Evolutionary conservation across 2,888 invertebrate genomes (phyloP).

Genomic region (Drosophila longiperda): DNA sequence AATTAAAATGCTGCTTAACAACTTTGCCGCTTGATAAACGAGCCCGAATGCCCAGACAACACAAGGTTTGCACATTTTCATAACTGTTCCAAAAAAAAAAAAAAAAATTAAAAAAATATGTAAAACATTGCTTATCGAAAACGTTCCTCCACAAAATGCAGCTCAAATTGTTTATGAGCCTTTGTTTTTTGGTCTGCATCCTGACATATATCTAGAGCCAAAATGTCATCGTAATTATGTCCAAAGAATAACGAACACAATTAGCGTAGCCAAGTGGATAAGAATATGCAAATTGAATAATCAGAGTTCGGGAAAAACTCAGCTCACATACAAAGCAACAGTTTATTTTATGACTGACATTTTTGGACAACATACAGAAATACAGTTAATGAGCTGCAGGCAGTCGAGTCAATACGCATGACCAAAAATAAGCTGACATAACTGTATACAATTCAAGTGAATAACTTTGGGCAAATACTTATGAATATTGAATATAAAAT

Average conservation of each 20-base stretch:
- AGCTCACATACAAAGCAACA: constrained; percentile 9
- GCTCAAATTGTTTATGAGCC: constrained; percentile 57
- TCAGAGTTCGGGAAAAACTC: constrained; percentile 32
- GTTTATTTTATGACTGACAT: constrained; percentile 24
- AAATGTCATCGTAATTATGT: constrained; percentile 66
- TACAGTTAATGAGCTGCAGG: constrained; percentile 12
- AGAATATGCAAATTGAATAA: constrained; percentile 59
- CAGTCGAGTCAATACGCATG: constrained; percentile 1
- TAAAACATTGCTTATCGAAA: constrained; percentile 6
- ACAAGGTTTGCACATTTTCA: constrained; percentile 49
- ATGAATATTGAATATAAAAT: neutral
- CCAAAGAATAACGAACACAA: constrained; percentile 41
- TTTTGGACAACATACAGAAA: constrained; percentile 20
- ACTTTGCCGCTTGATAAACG: constrained; percentile 74
- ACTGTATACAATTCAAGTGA: constrained; percentile 19
- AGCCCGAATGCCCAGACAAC: constrained; percentile 45
- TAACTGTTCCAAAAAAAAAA: constrained; percentile 7
- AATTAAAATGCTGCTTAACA: constrained; percentile 75
- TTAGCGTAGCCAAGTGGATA: constrained; percentile 29
- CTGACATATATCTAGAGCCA: constrained; percentile 61
- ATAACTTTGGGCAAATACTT: constrained; percentile 8
- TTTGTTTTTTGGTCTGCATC: constrained; percentile 49
- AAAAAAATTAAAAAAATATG: neutral
- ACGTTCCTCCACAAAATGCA: constrained; percentile 22
- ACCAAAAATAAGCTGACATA: constrained; percentile 2